These are phyloP conservation scores for Drosophila pseudoobscura DNA, from an alignment of 1,140 invertebrate genomes.

Conservation along the genomic window DNA sequence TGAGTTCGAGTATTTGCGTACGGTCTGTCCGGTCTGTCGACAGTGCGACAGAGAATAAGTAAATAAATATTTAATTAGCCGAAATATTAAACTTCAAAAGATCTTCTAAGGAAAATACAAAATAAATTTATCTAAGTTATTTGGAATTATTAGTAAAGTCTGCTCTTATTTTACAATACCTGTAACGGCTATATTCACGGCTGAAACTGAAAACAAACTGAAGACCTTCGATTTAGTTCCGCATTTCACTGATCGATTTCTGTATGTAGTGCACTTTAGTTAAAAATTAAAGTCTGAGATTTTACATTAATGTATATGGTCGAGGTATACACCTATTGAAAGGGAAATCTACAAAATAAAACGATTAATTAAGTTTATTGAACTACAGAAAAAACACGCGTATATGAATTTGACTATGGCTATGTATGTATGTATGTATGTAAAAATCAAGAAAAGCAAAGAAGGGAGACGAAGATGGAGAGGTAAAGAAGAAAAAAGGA, in stretches of 20 bases:
- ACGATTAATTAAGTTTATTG: conserved; percentile 72
- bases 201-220: conserved; percentile 28
- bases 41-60: conserved; percentile 40
- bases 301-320: conserved; percentile 73
- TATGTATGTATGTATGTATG: conserved; percentile 52
- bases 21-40: conserved; percentile 4
- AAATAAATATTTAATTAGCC: conserved; percentile 81
- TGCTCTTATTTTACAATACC: conserved; percentile 41
- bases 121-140: conserved; percentile 57
- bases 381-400: conserved; percentile 38
- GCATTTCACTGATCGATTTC: conserved; percentile 49
- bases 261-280: conserved; percentile 79
- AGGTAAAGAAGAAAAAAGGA: background rate
- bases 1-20: conserved; percentile 56
- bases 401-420: conserved; percentile 62
- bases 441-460: conserved; percentile 38
- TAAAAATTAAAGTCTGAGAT: conserved; percentile 83
- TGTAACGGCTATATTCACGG: conserved; percentile 42
- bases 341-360: conserved; percentile 25
- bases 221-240: conserved; percentile 40
- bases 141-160: conserved; percentile 29
- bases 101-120: conserved; percentile 59
- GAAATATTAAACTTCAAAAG: conserved; percentile 81
- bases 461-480: background rate
- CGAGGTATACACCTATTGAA: conserved; percentile 61